Evolutionary conservation across 2,113 vertebrate species (phyloP), one percentile per base, ranked within the genome.

Genomic region (Elephantulus edwardii): DNA sequence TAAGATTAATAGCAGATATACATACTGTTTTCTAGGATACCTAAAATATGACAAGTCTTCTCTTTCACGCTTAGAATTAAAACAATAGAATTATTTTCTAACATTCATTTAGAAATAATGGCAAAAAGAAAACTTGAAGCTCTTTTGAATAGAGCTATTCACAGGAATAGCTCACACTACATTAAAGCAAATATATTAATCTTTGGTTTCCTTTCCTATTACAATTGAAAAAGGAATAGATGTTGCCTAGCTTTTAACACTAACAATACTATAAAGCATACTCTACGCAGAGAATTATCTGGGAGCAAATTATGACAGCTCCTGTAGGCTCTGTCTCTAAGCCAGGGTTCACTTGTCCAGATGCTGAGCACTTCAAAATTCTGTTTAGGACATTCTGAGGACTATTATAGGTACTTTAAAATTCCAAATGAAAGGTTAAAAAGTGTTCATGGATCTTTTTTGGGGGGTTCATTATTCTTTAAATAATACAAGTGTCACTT

Each of bases 61-160:
- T 1, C 26, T 76, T 16, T 83, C 60, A 86, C 8, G 71, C 66
- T 91, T 87, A 80, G 56, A 38, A 90, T 52, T 90, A 92, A 68
- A 89, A 93, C n/a, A 85, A 42, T 42, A 58, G 81, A 90, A 76
- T 78, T 89, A 42, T 79, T 77, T 82, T 71, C 20, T 72, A 46
- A 79, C 66, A 84, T 9, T 76, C 88, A 75, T 60, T 92, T 91
- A 95, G 52, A 87, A 87, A 91, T 24, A 8, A 35, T 95, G 30
- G 83, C 17, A 89, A 33, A 85, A 72, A 75, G 11, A n/a, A 82
- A 84, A 54, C 11, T 52, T 5, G 35, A 6, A 85, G 40, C 11
- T 75, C 26, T 92, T 86, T 54, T n/a, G 28, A 86, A 88, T 89
- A 94, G 46, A n/a, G n/a, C n/a, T n/a, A n/a, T n/a, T 70, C n/a